Conservation (phyloP, 2,888 invertebrate species). For the Melangyna quadrimaculata region DNA sequence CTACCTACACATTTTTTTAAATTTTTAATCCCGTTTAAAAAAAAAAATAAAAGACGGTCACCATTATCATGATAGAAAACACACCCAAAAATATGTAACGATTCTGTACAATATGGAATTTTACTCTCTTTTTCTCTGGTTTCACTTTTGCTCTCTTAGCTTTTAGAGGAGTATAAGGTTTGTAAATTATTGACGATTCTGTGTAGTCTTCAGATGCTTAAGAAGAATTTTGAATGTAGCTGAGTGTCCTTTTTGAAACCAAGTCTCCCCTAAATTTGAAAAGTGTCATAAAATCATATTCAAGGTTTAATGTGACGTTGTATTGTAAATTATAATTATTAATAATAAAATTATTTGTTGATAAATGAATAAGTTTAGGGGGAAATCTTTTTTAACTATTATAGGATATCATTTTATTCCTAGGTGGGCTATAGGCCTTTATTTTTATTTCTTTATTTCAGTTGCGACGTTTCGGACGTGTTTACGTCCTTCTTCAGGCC, state of each 20-base stretch:
- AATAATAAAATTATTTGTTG: neutral
- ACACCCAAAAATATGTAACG: slow-evolving; percentile 50
- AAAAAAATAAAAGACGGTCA: neutral
- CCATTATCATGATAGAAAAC: slow-evolving; percentile 25
- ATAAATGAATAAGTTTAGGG: neutral
- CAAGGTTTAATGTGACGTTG: neutral
- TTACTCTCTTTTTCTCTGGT: slow-evolving; percentile 2
- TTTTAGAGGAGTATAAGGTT: neutral
- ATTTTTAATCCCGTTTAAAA: neutral
- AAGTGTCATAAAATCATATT: neutral
- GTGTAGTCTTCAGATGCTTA: neutral
- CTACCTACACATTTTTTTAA: no score
- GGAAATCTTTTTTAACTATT: neutral
- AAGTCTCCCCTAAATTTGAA: neutral
- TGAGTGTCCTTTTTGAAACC: neutral
- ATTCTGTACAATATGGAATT: slow-evolving; percentile 44
- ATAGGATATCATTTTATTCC: no score
- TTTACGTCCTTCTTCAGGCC: no score
- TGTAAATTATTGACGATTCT: neutral
- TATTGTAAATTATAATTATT: neutral
- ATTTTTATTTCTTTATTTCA: no score
- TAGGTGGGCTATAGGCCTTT: no score
- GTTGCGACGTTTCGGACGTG: no score
- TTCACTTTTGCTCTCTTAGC: neutral
- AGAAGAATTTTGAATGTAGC: neutral